Percentiles rank a stretch among this genome's conserved stretches.
phyloP scores from a whole-genome alignment of 2,113 vertebrate genomes.

The Macquaria ambigua region DNA sequence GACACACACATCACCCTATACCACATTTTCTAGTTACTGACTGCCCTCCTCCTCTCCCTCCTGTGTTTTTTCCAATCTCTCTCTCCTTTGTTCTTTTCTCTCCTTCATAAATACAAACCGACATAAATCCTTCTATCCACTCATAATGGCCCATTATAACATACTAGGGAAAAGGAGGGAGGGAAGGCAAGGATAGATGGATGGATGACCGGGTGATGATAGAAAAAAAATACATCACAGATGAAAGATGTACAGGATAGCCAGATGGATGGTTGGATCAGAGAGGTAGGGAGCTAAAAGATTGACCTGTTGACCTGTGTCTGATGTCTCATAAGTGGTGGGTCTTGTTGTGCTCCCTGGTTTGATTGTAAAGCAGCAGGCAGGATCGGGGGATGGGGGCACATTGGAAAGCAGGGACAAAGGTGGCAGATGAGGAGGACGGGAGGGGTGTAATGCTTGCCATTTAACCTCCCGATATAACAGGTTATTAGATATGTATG shows the following conservation, averaged over 20 bases:
- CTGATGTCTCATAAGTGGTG: constrained; percentile 72
- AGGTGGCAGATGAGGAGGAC: constrained; percentile 41
- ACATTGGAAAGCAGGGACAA: constrained; percentile 11
- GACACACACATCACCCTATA: background rate
- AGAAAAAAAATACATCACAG: constrained; percentile 65
- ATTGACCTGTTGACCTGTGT: constrained; percentile 75
- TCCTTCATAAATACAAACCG: constrained; percentile 62
- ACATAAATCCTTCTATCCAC: constrained; percentile 67
- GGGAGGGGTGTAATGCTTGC: constrained; percentile 16
- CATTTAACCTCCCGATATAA: constrained; percentile 38
- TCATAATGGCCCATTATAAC: constrained; percentile 63
- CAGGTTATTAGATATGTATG: constrained; percentile 23
- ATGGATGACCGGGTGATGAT: constrained; percentile 57
- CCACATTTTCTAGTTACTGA: constrained; percentile 45
- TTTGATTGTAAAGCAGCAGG: constrained; percentile 69
- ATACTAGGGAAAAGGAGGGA: constrained; percentile 33
- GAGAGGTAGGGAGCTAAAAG: constrained; percentile 69
- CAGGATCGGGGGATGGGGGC: constrained; percentile 29
- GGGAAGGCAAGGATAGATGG: constrained; percentile 38
- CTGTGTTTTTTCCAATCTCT: constrained; percentile 2
- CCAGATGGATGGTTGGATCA: constrained; percentile 68
- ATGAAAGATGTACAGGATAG: constrained; percentile 69
- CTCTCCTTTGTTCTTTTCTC: constrained; percentile 53
- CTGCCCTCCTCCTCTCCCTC: constrained; percentile 25
- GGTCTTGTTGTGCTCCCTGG: constrained; percentile 62